Percentiles rank a stretch among this genome's conserved stretches.
Evolutionary conservation across 2,797 vertebrate genomes (phyloP).

Genomic region (Denticeps clupeoides): DNA sequence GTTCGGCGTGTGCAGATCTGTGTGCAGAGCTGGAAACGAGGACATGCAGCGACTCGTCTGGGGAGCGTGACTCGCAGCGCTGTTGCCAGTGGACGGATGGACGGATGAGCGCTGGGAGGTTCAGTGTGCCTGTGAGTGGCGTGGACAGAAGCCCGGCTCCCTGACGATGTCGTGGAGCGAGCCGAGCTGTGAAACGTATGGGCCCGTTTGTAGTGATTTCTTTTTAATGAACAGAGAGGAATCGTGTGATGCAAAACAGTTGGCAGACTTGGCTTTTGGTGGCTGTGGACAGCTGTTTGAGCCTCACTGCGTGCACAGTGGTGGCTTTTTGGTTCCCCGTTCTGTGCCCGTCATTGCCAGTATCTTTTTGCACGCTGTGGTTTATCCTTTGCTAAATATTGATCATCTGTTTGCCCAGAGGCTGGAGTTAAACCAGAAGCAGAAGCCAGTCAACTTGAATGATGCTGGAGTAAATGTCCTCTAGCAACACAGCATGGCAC

Average conservation of each 20-base stretch:
- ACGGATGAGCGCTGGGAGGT: neutral
- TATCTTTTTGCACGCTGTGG: conserved; percentile 1
- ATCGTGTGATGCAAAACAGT: conserved; percentile 29
- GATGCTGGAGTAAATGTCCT: too few relatives aligned
- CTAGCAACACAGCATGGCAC: too few relatives aligned
- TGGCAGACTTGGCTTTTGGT: conserved; percentile 24
- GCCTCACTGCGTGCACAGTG: too few relatives aligned
- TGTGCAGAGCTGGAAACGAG: conserved; percentile 25
- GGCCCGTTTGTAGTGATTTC: conserved; percentile 17
- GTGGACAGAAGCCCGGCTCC: conserved; percentile 44
- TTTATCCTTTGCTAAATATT: too few relatives aligned
- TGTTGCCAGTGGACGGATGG: neutral
- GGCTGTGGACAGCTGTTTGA: conserved; percentile 27
- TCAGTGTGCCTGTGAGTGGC: neutral
- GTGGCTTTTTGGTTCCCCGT: too few relatives aligned
- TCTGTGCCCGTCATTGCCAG: neutral
- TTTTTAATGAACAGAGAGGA: conserved; percentile 27
- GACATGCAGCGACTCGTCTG: conserved; percentile 14
- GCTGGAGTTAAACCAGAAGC: too few relatives aligned
- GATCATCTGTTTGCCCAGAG: too few relatives aligned
- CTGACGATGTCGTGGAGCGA: conserved; percentile 27
- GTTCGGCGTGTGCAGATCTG: conserved; percentile 27
- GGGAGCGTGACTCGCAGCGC: conserved; percentile 35
- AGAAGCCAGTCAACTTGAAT: too few relatives aligned
- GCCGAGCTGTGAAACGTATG: conserved; percentile 27